These are phyloP conservation scores for Bugulina stolonifera DNA, from an alignment of 2,888 invertebrate species.

Conservation along the genomic window DNA sequence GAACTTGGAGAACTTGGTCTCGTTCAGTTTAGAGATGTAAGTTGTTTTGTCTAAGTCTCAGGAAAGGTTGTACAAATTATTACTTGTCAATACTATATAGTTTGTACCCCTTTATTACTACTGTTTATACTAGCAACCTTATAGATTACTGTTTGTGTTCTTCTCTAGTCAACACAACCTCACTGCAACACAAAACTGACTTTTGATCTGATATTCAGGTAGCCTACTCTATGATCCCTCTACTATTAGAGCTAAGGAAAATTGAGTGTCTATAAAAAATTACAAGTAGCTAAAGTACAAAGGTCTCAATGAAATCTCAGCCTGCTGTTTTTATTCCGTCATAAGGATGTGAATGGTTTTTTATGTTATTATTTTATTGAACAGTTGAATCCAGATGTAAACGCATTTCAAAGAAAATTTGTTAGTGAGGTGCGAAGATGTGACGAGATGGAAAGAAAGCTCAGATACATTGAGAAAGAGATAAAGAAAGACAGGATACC, in stretches of 20 bases:
- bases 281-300: neutral
- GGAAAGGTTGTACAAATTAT: no score
- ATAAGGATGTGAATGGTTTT: no score
- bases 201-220: no score
- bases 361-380: constrained; percentile 32
- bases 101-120: no score
- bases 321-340: neutral
- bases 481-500: constrained; percentile 92
- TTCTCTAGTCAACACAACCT: no score
- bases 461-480: constrained; percentile 93
- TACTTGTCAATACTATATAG: no score
- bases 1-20: constrained; percentile 88
- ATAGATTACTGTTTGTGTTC: no score
- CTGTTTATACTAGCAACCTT: no score
- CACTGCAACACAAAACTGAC: no score
- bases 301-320: neutral
- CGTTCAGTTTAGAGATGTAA: constrained; percentile 91
- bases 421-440: constrained; percentile 95
- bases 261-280: neutral
- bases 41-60: no score
- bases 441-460: constrained; percentile 97
- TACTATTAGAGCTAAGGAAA: no score
- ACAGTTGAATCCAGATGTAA: constrained; percentile 91
- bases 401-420: constrained; percentile 96
- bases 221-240: no score